Evolutionary conservation across 1,140 invertebrate species (phyloP).

Genomic region (Holotrichia oblita): DNA sequence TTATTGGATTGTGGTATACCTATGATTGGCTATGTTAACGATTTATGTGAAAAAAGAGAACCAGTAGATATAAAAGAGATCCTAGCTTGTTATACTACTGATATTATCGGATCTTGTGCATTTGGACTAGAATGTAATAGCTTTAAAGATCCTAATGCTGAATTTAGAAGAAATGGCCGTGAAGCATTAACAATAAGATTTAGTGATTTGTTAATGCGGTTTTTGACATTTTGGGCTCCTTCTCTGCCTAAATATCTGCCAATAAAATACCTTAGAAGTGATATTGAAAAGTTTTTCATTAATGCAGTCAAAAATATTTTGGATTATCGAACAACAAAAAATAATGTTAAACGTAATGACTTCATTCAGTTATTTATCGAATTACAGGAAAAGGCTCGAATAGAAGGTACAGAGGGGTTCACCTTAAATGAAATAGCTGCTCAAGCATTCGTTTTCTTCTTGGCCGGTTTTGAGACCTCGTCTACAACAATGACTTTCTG

Average conservation of each 20-base stretch:
- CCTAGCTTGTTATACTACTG: slow-evolving; percentile 50
- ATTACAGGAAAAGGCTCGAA: background rate
- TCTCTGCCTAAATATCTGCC: background rate
- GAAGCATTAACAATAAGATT: slow-evolving; percentile 47
- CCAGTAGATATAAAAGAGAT: slow-evolving; percentile 54
- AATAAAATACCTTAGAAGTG: background rate
- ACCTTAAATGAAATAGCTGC: no score
- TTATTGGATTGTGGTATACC: no score
- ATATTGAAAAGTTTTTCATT: background rate
- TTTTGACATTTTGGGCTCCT: background rate
- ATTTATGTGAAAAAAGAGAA: slow-evolving; percentile 42
- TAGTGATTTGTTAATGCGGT: background rate
- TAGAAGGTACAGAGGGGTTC: background rate
- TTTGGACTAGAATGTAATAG: no score
- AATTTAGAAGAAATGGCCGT: no score
- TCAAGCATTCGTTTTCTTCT: slow-evolving; percentile 6
- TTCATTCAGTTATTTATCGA: background rate
- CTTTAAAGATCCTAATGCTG: no score
- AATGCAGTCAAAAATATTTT: background rate
- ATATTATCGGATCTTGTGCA: no score
- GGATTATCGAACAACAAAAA: no score
- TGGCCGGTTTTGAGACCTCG: slow-evolving; percentile 9
- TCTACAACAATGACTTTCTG: no score
- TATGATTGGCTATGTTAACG: no score
- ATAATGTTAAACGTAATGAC: no score